A percentile compares a stretch with the other conserved stretches of the same genome.
phyloP scores from a whole-genome alignment of 2,888 invertebrate genomes.

The Clusia tigrina region DNA sequence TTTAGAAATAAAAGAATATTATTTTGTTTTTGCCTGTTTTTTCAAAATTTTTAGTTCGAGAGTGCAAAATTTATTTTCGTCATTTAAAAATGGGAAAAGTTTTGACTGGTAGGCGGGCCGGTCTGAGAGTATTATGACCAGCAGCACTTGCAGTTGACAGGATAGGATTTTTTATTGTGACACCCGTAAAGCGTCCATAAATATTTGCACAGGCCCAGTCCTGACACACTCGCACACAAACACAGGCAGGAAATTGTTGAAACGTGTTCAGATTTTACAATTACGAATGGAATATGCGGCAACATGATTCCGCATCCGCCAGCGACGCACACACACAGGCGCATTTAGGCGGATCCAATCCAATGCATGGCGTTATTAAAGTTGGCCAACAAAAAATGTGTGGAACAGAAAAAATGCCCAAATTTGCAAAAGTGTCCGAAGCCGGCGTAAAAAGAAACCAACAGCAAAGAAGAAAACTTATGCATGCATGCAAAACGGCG shows the following conservation, averaged over 20 bases:
- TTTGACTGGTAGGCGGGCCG: no score
- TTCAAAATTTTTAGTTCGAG: no score
- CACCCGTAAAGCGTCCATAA: constrained; percentile 8
- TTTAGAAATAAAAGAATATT: no score
- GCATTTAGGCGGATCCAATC: no score
- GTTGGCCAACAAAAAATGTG: constrained; percentile 1
- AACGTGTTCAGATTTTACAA: constrained; percentile 43
- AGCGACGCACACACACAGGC: no score
- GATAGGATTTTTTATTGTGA: constrained; percentile 23
- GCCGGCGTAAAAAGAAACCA: no score
- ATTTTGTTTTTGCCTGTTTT: no score
- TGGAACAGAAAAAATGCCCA: constrained; percentile 17
- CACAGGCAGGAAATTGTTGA: constrained; percentile 39
- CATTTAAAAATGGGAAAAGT: no score
- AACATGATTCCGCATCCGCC: constrained; percentile 10
- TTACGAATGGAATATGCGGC: constrained; percentile 26
- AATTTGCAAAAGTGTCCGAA: constrained; percentile 1
- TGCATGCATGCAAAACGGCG: no score
- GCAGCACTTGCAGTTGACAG: constrained; percentile 23
- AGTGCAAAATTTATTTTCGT: no score
- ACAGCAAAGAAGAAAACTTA: no score
- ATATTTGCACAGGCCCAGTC: constrained; percentile 15
- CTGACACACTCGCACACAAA: constrained; percentile 10
- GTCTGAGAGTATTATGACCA: no score
- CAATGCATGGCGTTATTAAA: constrained; percentile 9